Evolutionary conservation across 2,113 vertebrate genomes (phyloP).

Genomic region (Heteronetta atricapilla): DNA sequence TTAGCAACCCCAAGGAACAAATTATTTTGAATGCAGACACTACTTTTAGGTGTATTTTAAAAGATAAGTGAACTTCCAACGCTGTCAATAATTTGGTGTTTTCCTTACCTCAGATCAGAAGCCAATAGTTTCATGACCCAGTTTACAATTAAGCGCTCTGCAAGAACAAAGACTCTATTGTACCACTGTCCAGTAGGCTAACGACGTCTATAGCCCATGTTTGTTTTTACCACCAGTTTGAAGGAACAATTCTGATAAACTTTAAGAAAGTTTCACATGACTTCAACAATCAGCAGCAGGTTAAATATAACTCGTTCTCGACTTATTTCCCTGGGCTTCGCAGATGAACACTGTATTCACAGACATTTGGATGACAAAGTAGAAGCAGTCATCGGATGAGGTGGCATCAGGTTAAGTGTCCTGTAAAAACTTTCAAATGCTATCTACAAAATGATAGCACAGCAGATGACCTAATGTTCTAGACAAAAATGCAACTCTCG

Average conservation of each 20-base stretch:
- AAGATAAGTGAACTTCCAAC: background rate
- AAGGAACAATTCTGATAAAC: background rate
- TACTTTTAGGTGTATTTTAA: background rate
- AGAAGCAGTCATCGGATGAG: background rate
- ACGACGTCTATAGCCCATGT: conserved; percentile 27
- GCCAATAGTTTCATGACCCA: conserved; percentile 37
- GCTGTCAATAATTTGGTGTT: background rate
- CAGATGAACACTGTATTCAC: background rate
- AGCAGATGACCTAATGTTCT: background rate
- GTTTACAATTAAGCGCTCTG: conserved; percentile 7
- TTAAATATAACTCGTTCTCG: background rate
- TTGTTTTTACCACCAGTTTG: conserved; percentile 39
- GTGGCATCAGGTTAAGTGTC: background rate
- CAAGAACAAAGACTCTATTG: conserved; percentile 53
- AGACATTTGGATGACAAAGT: background rate
- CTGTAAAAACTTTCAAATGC: background rate
- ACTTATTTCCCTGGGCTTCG: background rate
- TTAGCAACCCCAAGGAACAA: background rate
- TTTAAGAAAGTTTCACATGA: background rate
- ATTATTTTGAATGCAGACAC: background rate
- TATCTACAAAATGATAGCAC: background rate
- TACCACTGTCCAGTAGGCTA: conserved; percentile 28
- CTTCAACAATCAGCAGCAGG: background rate
- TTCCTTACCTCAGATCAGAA: conserved; percentile 41
- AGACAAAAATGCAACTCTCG: background rate